Evolutionary conservation across 1,140 invertebrate species (phyloP), one percentile per base, ranked within the genome.

Genomic region (Holcopasites calliopsidis): DNA sequence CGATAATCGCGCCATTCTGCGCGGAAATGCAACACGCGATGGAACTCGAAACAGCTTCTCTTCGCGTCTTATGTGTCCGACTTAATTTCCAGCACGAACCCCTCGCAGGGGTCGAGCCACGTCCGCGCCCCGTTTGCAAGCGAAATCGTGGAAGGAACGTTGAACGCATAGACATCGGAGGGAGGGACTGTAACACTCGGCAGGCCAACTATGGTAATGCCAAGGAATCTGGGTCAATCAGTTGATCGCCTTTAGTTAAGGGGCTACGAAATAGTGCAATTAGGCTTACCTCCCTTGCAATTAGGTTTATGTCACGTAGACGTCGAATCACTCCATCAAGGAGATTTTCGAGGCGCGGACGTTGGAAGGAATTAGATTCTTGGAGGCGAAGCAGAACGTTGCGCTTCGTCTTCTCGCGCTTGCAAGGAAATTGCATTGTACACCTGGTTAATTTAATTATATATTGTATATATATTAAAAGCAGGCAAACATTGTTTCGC

Each of bases 191-290:
- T 31, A 26, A 70, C 40, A 33, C 62, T 55, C 31, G 28, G n/a
- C n/a, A 21, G 35, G 71, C n/a, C n/a, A n/a, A 47, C 28, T 28
- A 66, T 57, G 40, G 52, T 40, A 68, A 66, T 66, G 11, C 23
- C 28, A n/a, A 3, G 1, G 68, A 52, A 76, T 71, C 57, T 76
- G 49, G 74, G 74, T 76, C 74, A 61, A 76, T 76, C 74, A 26
- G 66, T 62, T 54, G 66, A 71, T 76, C 74, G 66, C 71, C 74
- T 76, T 76, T 74, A 74, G 71, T 74, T 74, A 74, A 74, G 50
- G 60, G 62, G 62, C 66, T 66, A 66, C 71, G 61, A 74, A 74
- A 66, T 65, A 73, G 49, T 35, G 60, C 71, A 74, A 74, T 74
- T 74, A 74, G 61, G 71, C 71, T 73, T 52, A 66, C 71, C 49